A percentile compares a stretch with the other conserved stretches of the same genome.
Evolutionary conservation across 2,888 invertebrate genomes (phyloP).

Genomic region (Endotricha flammealis): DNA sequence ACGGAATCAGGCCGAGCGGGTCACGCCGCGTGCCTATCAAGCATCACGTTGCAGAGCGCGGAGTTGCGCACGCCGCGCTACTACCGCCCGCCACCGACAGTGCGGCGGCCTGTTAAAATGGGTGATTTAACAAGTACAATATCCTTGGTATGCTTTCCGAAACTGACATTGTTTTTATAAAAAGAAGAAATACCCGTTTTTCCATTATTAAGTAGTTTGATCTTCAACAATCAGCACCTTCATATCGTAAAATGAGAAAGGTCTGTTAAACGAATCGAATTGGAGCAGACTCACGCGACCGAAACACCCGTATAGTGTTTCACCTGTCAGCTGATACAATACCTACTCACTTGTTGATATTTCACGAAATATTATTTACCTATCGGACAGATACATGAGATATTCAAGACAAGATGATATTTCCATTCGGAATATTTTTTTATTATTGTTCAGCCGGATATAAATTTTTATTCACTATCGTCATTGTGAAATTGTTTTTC

Average conservation of each 20-base stretch:
- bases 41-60: constrained; percentile 41
- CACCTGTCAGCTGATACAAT: constrained; percentile 68
- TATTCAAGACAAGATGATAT: constrained; percentile 3
- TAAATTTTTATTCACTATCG: no score
- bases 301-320: constrained; percentile 64
- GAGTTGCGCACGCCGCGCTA: constrained; percentile 15
- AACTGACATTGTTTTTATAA: no score
- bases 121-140: no score
- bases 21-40: constrained; percentile 62
- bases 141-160: no score
- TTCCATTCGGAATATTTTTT: not conserved
- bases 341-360: constrained; percentile 47
- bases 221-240: no score
- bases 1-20: constrained; percentile 68
- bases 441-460: no score
- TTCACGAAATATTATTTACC: constrained; percentile 56
- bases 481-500: no score
- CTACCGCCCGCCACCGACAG: no score
- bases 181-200: no score
- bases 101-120: no score
- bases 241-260: constrained; percentile 69
- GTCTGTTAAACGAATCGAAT: constrained; percentile 71
- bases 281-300: constrained; percentile 67
- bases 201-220: no score
- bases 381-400: constrained; percentile 5